Base-by-base conservation (phyloP, 37 sponge, comb jelly and placozoan species). In the Ianthella basta region DNA sequence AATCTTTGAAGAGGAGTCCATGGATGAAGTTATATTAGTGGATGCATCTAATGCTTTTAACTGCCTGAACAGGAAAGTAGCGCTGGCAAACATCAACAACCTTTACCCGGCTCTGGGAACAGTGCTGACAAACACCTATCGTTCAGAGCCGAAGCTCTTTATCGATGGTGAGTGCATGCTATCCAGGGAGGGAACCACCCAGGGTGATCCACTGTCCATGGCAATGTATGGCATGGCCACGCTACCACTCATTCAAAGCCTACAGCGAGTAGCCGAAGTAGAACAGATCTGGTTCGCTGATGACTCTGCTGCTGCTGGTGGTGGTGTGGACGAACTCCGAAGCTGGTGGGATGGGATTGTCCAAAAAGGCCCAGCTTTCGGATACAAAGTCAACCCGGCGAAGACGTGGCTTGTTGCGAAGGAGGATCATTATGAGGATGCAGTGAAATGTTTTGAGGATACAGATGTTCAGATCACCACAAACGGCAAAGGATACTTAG, bases 131-230 rank as follows among this genome's bases (percentile, higher is more conserved):
- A 61, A 61, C 14, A 61, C 63, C 3, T 61, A 61, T 25, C 63
- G 63, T 25, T 61, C 63, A 61, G 27, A 61, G n/a, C 63, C 63
- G 27, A 61, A 25, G 10, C 63, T 61, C 25, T 61, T 27, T 25
- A 61, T 61, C 10, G 63, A 10, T 10, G n/a, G 63, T 23, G 27
- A 61, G 10, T 61, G 63, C 27, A 61, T 61, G 3, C 63, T 12
- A 61, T 61, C 63, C 63, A 61, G 63, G 63, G 63, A 61, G 27
- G 63, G 63, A 61, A 61, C 63, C 63, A 61, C 63, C 27, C 63
- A 61, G 27, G 63, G 63, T 10, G 63, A 61, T 61, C 63, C 63
- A 6, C 27, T 61, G 63, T 4, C 25, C 63, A 61, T 61, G 27
- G n/a, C 25, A 25, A 61, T 61, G 63, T 25, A 61, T 61, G 63